These are phyloP conservation scores for Ornithoptera priamus DNA, from an alignment of 2,888 invertebrate species.

Conservation along the genomic window DNA sequence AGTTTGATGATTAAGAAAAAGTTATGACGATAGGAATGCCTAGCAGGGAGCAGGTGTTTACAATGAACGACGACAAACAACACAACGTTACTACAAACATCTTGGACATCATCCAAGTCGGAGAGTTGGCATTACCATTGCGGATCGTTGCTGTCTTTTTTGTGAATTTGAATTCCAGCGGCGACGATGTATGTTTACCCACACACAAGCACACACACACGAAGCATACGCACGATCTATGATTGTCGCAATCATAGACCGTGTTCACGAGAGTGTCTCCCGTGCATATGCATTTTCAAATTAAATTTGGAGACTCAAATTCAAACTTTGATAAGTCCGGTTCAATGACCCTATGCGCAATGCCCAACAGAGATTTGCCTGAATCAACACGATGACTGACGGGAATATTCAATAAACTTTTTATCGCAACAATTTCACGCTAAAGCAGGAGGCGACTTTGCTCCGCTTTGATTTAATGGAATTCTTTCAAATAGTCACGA, in stretches of 20 bases:
- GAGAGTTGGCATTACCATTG: conserved; percentile 40
- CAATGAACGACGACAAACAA: conserved; percentile 52
- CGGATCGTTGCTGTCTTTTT: conserved; percentile 38
- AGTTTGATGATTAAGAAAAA: conserved; percentile 42
- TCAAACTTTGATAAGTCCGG: conserved; percentile 72
- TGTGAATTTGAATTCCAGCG: conserved; percentile 40
- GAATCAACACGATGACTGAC: conserved; percentile 55
- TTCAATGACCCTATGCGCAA: conserved; percentile 67
- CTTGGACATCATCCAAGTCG: conserved; percentile 53
- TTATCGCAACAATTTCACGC: conserved; percentile 35
- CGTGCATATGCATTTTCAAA: conserved; percentile 54
- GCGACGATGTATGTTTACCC: conserved; percentile 40
- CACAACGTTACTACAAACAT: conserved; percentile 46
- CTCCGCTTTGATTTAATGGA: conserved; percentile 28
- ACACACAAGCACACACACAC: conserved; percentile 19
- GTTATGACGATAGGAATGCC: conserved; percentile 48
- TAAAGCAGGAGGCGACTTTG: conserved; percentile 24
- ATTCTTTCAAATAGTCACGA: conserved; percentile 13
- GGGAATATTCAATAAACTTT: conserved; percentile 45
- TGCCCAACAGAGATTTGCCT: conserved; percentile 62
- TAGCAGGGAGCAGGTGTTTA: conserved; percentile 52
- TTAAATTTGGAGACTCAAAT: conserved; percentile 56
- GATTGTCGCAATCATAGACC: conserved; percentile 36
- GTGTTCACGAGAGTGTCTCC: conserved; percentile 43
- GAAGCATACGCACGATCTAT: too few relatives aligned